phyloP scores from a whole-genome alignment of 2,797 vertebrate genomes.

The Tragopan temminckii region DNA sequence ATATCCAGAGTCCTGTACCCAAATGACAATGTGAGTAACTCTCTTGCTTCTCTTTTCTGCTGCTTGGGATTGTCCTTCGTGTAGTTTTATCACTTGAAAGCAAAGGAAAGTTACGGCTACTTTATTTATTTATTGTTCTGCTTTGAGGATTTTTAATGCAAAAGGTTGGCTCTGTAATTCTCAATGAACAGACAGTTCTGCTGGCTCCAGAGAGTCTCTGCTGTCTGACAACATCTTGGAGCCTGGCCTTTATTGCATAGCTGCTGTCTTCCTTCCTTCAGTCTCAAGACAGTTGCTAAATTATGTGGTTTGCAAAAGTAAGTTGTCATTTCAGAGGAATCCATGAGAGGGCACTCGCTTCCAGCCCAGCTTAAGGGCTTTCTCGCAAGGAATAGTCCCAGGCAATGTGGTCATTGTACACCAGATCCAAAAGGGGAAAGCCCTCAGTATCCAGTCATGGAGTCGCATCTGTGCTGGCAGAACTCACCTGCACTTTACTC shows the following conservation, averaged over 20 bases:
- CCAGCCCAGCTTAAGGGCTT: background rate
- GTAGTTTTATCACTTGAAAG: background rate
- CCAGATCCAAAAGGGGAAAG: background rate
- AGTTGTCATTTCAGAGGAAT: background rate
- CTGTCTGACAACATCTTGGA: background rate
- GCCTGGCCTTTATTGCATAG: background rate
- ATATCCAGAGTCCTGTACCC: constrained; percentile 91
- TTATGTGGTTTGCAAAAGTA: background rate
- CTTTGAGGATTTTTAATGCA: background rate
- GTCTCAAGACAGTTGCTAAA: background rate
- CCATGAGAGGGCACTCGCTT: background rate
- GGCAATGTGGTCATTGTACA: background rate
- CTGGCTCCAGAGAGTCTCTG: background rate
- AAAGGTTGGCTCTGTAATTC: background rate
- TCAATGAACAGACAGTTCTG: background rate
- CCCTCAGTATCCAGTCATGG: background rate
- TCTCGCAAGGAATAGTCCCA: background rate
- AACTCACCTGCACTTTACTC: background rate
- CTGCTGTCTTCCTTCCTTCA: background rate
- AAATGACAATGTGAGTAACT: constrained; percentile 88
- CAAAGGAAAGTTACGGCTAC: background rate
- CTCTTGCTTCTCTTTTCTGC: background rate
- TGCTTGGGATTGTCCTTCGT: background rate
- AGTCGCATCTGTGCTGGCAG: background rate
- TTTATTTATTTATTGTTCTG: background rate